Conservation (phyloP, 2,888 invertebrate species). For the Cataglyphis cursor region DNA sequence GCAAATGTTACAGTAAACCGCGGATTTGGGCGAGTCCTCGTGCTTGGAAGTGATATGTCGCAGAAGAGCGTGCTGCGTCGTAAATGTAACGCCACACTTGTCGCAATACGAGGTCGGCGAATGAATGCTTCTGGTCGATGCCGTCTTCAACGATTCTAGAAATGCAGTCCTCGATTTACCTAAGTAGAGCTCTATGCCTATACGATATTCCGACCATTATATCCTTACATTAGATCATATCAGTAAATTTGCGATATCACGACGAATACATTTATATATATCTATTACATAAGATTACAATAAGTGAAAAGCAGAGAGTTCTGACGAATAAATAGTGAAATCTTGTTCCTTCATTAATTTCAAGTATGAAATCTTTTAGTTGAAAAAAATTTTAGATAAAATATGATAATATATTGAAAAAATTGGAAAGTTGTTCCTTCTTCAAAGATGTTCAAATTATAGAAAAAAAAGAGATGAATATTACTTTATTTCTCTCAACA, state of each 20-base stretch:
- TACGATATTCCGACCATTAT: conserved; percentile 5
- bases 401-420: not conserved
- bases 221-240: not conserved
- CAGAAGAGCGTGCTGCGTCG: conserved; percentile 79
- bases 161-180: conserved; percentile 76
- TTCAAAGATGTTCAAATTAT: not conserved
- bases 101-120: conserved; percentile 75
- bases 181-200: conserved; percentile 10
- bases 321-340: conserved; percentile 2
- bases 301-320: not conserved
- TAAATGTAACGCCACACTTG: conserved; percentile 78
- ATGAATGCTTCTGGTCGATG: conserved; percentile 66
- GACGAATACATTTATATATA: not conserved
- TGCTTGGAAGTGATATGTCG: conserved; percentile 82
- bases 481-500: not conserved
- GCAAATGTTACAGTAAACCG: conserved; percentile 80
- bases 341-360: conserved; percentile 46
- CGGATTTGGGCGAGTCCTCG: conserved; percentile 75
- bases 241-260: not conserved
- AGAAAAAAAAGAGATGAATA: not conserved
- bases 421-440: not conserved
- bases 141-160: conserved; percentile 71
- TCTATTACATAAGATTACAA: not conserved
- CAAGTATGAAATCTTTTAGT: not conserved
- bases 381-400: not conserved